Percentiles rank a stretch among this genome's conserved stretches.
Conservation (phyloP, 1,140 invertebrate species). For the Lasioglossum baleicum region DNA sequence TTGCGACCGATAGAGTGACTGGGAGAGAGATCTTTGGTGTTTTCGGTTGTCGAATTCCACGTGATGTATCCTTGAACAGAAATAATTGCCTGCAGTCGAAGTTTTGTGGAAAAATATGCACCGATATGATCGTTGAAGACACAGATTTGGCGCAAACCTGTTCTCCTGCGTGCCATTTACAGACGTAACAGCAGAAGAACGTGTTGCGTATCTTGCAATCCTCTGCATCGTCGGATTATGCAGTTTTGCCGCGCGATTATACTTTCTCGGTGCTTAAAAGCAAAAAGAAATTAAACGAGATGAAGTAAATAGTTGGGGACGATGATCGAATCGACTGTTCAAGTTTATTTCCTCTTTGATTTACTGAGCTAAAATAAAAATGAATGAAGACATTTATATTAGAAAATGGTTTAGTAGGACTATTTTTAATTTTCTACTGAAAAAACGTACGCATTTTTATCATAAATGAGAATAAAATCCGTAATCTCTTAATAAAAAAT, state of each 20-base stretch:
- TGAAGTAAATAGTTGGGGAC: no score
- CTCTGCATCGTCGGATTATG: not conserved
- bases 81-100: not conserved
- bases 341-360: no score
- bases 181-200: not conserved
- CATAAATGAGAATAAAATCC: no score
- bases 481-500: no score
- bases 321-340: no score
- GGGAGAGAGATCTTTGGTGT: not conserved
- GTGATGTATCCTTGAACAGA: not conserved
- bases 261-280: not conserved
- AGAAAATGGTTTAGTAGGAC: no score
- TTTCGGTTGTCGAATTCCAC: not conserved
- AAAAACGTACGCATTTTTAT: no score
- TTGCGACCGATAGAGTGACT: fast-evolving
- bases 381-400: no score
- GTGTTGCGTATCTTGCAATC: not conserved
- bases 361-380: no score
- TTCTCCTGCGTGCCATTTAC: not conserved
- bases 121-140: no score
- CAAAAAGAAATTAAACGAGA: not conserved
- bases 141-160: conserved; percentile 2
- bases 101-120: not conserved
- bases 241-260: not conserved
- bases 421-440: no score